Base-by-base conservation (phyloP, 2,888 invertebrate genomes). In the Diabrotica balteata region DNA sequence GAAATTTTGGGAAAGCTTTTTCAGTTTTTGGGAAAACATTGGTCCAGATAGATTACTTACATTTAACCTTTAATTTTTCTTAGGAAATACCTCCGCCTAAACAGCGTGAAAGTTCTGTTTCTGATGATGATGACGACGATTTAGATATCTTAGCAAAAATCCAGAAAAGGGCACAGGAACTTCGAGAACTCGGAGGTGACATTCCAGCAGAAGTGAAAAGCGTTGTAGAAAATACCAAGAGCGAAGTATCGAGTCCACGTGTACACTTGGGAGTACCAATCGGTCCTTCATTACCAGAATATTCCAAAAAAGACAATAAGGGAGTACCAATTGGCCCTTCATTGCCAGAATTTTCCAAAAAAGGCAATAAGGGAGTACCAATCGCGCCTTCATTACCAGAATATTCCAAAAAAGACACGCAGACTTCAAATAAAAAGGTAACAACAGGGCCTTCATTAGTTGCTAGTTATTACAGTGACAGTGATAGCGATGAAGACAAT, bases 401-500 rank as follows among this genome's bases (percentile, higher is more conserved):
- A 32, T 32, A 32, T 32, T 32, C 32, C 32, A 32, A 32, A 32
- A 32, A 4, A 32, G 32, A 32, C 32, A 32, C 32, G 5, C 5
- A 1, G 32, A 32, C 32, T 32, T 32, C 32, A 5, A 32, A 32
- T 32, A 32, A 5, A 32, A 47, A 47, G 47, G 52, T 50, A 66
- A 61, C 69, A 68, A 75, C 71, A 52, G 67, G 82, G 0, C 80
- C 87, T 72, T 86, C 87, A 0, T 76, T 88, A 54, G 85, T 88
- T 0, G 86, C 87, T n/a, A 86, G 86, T 22, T 88, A 88, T 69
- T 45, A 17, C 8, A 57, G 11, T 17, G 55, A 44, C n/a, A 86
- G 87, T 69, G 87, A 87, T 72, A 85, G 86, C 0, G 87, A 87
- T 43, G 83, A 81, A 43, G 86, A 86, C 43, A 81, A 64, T 58